Percentiles rank a stretch among this genome's conserved stretches.
These are phyloP conservation scores for Diadromus collaris DNA, from an alignment of 2,888 invertebrate genomes.

Conservation along the genomic window DNA sequence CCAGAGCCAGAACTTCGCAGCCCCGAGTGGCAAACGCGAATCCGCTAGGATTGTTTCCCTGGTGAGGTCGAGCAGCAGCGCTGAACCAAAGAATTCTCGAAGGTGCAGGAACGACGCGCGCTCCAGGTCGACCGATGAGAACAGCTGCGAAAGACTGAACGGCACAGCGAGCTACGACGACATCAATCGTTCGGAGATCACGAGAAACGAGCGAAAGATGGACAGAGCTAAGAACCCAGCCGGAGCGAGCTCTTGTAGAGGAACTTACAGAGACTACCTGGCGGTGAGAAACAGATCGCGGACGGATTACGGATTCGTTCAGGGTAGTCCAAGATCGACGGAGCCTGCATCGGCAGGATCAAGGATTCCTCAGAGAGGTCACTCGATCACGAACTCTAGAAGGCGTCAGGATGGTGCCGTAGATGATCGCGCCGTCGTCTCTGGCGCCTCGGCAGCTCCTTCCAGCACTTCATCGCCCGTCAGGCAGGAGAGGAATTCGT, in stretches of 20 bases:
- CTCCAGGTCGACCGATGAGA: slow-evolving; percentile 69
- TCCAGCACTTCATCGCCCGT: slow-evolving; percentile 7
- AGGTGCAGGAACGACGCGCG: slow-evolving; percentile 68
- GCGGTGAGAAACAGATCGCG: slow-evolving; percentile 57
- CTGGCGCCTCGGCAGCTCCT: neutral
- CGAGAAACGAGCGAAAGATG: slow-evolving; percentile 62
- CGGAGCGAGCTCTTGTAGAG: slow-evolving; percentile 67
- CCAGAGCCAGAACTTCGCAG: slow-evolving; percentile 69
- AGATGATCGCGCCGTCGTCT: slow-evolving; percentile 19
- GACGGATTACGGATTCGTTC: slow-evolving; percentile 68
- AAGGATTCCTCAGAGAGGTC: slow-evolving; percentile 70
- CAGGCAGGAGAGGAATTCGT: slow-evolving; percentile 44
- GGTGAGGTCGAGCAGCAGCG: slow-evolving; percentile 74
- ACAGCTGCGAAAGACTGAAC: slow-evolving; percentile 67
- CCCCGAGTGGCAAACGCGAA: slow-evolving; percentile 61
- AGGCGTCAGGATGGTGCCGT: slow-evolving; percentile 38
- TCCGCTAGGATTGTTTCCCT: slow-evolving; percentile 49
- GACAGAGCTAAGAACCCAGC: slow-evolving; percentile 66
- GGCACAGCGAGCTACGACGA: slow-evolving; percentile 75
- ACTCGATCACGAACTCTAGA: neutral
- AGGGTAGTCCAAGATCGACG: slow-evolving; percentile 55
- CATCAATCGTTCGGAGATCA: slow-evolving; percentile 66
- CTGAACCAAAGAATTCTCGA: slow-evolving; percentile 70
- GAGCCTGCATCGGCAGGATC: slow-evolving; percentile 65
- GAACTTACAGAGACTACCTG: slow-evolving; percentile 67